These are phyloP conservation scores for Oryzias javanicus DNA, from an alignment of 2,113 vertebrate genomes.

Conservation along the genomic window DNA sequence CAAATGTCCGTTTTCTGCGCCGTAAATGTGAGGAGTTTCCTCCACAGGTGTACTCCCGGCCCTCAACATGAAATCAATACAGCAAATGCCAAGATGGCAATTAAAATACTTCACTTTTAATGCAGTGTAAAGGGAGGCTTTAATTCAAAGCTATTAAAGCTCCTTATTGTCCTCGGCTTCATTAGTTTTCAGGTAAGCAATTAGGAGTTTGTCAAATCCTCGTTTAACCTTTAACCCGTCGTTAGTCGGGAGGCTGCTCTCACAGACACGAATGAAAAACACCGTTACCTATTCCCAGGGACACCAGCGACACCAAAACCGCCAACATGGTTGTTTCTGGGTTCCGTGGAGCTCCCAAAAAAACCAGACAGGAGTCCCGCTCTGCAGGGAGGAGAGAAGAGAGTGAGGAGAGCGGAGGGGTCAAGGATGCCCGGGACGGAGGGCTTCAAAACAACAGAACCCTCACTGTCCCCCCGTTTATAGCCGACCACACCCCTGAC, in stretches of 20 bases:
- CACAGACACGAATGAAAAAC: not conserved
- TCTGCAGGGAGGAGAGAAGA: conserved; percentile 36
- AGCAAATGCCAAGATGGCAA: conserved; percentile 14
- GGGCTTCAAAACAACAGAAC: conserved; percentile 68
- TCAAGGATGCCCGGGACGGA: conserved; percentile 48
- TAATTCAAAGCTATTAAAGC: conserved; percentile 24
- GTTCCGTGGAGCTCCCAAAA: conserved; percentile 48
- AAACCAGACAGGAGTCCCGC: conserved; percentile 50
- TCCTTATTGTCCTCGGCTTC: conserved; percentile 16
- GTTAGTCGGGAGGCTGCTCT: conserved; percentile 10
- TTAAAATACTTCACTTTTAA: conserved; percentile 21
- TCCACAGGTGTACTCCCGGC: conserved; percentile 7
- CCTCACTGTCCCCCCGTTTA: conserved; percentile 68
- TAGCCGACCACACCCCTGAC: conserved; percentile 76
- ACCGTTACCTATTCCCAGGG: conserved; percentile 77
- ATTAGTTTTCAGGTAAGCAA: conserved; percentile 29
- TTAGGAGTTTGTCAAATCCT: conserved; percentile 1
- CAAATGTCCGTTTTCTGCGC: not conserved
- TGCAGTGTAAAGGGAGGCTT: conserved; percentile 8
- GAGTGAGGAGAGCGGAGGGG: conserved; percentile 34
- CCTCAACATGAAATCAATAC: conserved; percentile 18
- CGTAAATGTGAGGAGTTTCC: not conserved
- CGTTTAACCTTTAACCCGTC: conserved; percentile 46
- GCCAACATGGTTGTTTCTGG: conserved; percentile 72
- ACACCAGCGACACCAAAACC: conserved; percentile 66